Evolutionary conservation across 2,113 vertebrate genomes (phyloP).

Genomic region (Picathartes gymnocephalus): DNA sequence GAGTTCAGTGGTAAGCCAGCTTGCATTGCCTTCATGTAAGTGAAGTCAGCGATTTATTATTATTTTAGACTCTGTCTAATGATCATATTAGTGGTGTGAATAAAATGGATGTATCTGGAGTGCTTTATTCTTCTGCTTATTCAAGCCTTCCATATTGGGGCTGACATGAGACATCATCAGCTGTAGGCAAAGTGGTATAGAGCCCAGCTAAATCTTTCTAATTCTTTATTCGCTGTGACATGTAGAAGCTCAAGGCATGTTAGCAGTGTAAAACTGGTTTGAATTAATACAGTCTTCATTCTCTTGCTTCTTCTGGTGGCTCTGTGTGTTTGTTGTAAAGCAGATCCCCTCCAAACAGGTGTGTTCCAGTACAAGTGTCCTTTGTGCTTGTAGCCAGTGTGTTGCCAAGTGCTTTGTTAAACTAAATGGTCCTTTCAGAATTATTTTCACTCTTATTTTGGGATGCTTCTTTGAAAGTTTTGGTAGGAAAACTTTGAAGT

Average conservation of each 20-base stretch:
- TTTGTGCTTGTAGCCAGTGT: constrained; percentile 18
- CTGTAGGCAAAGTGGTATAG: not conserved
- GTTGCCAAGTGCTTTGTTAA: not conserved
- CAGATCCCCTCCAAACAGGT: not conserved
- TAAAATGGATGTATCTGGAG: constrained; percentile 14
- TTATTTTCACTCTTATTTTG: constrained; percentile 7
- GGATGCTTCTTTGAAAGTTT: not conserved
- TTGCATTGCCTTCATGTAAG: constrained; percentile 19
- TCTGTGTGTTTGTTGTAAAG: not conserved
- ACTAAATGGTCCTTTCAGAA: not conserved
- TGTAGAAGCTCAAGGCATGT: constrained; percentile 3
- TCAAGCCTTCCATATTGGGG: constrained; percentile 35
- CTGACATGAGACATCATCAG: not conserved
- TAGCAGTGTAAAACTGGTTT: constrained; percentile 10
- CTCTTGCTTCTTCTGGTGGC: constrained; percentile 8
- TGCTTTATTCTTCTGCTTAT: constrained; percentile 24
- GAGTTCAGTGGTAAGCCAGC: constrained; percentile 28
- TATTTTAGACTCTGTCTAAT: constrained; percentile 31
- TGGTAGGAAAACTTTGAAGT: not conserved
- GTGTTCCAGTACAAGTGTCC: not conserved
- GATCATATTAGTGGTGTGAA: constrained; percentile 33
- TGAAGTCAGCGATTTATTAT: constrained; percentile 49
- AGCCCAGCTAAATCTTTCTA: constrained; percentile 19
- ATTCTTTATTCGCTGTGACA: constrained; percentile 60
- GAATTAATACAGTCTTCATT: constrained; percentile 54